Evolutionary conservation across 2,888 invertebrate species (phyloP), one percentile per base, ranked within the genome.

Genomic region (Morpho helenor): DNA sequence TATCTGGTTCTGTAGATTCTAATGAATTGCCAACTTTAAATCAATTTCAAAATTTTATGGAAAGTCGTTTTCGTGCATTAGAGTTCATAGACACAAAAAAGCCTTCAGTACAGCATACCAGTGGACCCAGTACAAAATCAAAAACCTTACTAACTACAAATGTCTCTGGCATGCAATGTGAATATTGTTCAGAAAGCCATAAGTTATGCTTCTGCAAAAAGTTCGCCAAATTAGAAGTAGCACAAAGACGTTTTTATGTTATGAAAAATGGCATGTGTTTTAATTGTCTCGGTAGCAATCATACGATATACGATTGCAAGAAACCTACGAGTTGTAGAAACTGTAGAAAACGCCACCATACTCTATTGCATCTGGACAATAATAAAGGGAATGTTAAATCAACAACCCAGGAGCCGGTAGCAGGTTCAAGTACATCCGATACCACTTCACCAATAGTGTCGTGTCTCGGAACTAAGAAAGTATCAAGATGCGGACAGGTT

Each of bases 311-410:
- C 44, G 31, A 42, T 9, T 69, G 69, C 44, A 53, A 47, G 22
- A 57, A 60, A 41, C 23, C 43, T 8, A 56, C 63, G 8, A 55
- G 48, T 8, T 68, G 68, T 52, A 56, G 60, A 8, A 40, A 59
- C 7, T 68, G 67, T 59, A 49, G 49, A 39, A 59, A 49, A 41
- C 60, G 59, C 9, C 66, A 68, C 47, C 66, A 70, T 46, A 59
- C 66, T 1, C 42, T 68, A 16, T 47, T 69, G 31, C 69, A 68
- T 47, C 44, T 51, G 10, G 39, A 52, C 16, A 1, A 16, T 16
- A 16, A 16, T 16, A 16, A 16, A 16, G 16, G 16, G 16, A 16
- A 16, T 2, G 16, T 16, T 16, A 16, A 16, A 16, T 16, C 16
- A 16, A 16, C 16, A 2, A 16, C 16, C 16, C 16, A 16, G 16